Percentiles rank a stretch among this genome's conserved stretches.
phyloP scores from a whole-genome alignment of 2,797 vertebrate genomes.

The Platyrinchus mystaceus region DNA sequence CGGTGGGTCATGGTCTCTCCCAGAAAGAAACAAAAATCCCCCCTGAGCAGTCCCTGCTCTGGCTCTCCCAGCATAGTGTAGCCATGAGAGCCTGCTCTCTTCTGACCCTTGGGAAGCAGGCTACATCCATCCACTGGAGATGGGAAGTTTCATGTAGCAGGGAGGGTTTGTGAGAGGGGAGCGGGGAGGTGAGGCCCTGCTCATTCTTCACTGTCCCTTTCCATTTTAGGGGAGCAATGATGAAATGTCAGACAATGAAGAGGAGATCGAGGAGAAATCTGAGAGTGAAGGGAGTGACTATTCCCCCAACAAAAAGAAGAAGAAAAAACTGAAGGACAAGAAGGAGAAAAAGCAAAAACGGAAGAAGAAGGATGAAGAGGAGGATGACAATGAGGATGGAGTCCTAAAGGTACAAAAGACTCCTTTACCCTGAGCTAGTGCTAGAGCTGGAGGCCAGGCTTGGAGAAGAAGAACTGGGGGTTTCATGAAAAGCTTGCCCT shows the following conservation, averaged over 20 bases:
- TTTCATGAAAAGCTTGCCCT: not conserved
- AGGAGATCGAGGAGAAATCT: slow-evolving; percentile 83
- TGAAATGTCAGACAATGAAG: slow-evolving; percentile 87
- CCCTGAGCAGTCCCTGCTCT: accelerated
- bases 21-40: not conserved
- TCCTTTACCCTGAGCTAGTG: not conserved
- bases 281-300: slow-evolving; percentile 94
- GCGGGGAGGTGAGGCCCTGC: too few species aligned
- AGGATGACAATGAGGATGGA: slow-evolving; percentile 81
- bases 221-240: slow-evolving; percentile 79
- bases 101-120: not conserved
- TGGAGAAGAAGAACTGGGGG: not conserved
- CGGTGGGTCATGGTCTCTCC: accelerated
- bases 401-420: slow-evolving; percentile 70
- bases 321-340: slow-evolving; percentile 95
- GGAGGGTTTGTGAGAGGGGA: not conserved
- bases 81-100: accelerated
- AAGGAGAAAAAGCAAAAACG: slow-evolving; percentile 91
- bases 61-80: not conserved
- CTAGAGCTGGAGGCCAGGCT: not conserved
- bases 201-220: not conserved
- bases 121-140: not conserved
- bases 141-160: not conserved
- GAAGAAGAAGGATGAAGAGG: slow-evolving; percentile 91
- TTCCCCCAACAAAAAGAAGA: slow-evolving; percentile 92